These are phyloP conservation scores for Gyps fulvus DNA, from an alignment of 2,113 vertebrate species.

Conservation along the genomic window DNA sequence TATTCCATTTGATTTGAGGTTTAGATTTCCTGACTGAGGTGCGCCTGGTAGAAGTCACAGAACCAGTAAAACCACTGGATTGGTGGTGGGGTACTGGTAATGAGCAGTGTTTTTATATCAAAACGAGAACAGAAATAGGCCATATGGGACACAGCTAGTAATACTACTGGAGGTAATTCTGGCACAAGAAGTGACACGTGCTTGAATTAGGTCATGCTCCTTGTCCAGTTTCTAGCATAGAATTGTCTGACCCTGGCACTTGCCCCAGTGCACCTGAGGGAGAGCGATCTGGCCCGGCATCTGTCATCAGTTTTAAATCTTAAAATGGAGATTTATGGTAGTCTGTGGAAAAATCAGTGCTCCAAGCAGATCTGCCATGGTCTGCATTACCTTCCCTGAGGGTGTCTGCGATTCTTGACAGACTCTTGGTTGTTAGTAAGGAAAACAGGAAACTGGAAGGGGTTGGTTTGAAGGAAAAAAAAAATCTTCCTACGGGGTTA, in stretches of 20 bases:
- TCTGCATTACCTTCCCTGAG: neutral
- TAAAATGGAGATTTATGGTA: conserved; percentile 6
- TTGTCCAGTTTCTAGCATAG: conserved; percentile 49
- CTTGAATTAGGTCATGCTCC: conserved; percentile 74
- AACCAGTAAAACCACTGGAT: neutral
- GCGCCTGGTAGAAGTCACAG: neutral
- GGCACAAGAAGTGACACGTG: conserved; percentile 37
- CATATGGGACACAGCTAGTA: conserved; percentile 69
- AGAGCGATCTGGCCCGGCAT: conserved; percentile 69
- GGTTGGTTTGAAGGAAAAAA: neutral
- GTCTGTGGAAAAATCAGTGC: conserved; percentile 8
- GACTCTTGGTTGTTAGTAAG: neutral
- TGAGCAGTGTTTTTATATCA: neutral
- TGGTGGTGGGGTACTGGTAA: neutral
- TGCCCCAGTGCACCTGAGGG: conserved; percentile 62
- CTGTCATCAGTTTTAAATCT: conserved; percentile 51
- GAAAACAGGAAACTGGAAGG: neutral
- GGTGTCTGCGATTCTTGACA: conserved; percentile 5
- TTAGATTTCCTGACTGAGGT: neutral
- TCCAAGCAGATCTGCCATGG: neutral
- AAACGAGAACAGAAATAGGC: conserved; percentile 38
- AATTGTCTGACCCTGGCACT: conserved; percentile 65
- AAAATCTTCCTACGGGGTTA: neutral
- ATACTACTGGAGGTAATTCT: conserved; percentile 49
- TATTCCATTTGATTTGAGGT: conserved; percentile 4